A percentile compares a stretch with the other conserved stretches of the same genome.
Conservation (phyloP, 2,888 invertebrate species). For the Diplazon laetatorius region DNA sequence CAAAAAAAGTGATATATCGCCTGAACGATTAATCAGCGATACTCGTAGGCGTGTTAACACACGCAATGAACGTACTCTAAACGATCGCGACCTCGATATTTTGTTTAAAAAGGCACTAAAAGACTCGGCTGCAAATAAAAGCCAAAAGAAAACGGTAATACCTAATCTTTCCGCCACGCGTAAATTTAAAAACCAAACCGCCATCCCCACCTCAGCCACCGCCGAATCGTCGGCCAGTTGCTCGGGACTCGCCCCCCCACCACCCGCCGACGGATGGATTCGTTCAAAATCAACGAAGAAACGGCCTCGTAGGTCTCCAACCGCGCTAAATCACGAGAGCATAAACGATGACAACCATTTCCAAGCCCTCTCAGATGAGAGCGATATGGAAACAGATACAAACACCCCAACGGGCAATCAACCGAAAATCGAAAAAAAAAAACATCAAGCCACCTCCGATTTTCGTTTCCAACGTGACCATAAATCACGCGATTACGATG, state of each 20-base stretch:
- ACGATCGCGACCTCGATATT: not conserved
- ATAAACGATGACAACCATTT: not conserved
- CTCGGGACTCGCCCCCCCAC: no score
- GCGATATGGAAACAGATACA: not conserved
- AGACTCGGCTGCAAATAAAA: not conserved
- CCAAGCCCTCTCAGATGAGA: not conserved
- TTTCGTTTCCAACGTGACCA: not conserved
- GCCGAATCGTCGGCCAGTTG: not conserved
- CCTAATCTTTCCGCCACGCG: not conserved
- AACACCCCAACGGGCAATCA: not conserved
- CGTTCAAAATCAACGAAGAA: not conserved
- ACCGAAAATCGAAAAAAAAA: not conserved
- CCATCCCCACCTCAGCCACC: not conserved
- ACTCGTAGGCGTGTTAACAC: no score
- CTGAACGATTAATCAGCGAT: no score
- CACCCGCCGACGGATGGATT: not conserved
- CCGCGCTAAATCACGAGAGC: not conserved
- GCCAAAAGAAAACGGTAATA: not conserved
- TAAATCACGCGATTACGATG: not conserved
- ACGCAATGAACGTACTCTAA: no score
- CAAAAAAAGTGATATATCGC: no score
- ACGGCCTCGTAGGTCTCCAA: not conserved
- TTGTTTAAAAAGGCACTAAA: not conserved
- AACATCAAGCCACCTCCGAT: constrained; percentile 5
- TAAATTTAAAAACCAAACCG: not conserved